Evolutionary conservation across 2,888 invertebrate genomes (phyloP).

Genomic region (Metopia argyrocephala): DNA sequence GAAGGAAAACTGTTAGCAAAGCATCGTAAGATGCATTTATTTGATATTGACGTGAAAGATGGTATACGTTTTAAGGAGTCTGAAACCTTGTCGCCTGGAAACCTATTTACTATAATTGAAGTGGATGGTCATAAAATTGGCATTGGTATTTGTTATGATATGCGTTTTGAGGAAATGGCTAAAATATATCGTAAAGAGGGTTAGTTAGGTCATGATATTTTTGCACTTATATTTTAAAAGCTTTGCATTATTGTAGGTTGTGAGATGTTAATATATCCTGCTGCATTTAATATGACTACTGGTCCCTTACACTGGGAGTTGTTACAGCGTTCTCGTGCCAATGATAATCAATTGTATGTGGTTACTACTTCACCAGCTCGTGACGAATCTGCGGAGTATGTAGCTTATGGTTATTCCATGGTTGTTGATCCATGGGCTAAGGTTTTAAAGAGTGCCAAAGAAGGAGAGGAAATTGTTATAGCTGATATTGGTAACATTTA

Average conservation of each 20-base stretch:
- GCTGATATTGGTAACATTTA: constrained; percentile 84
- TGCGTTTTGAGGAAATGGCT: constrained; percentile 94
- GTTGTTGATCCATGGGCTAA: constrained; percentile 89
- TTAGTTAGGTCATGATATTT: constrained; percentile 63
- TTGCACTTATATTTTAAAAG: neutral
- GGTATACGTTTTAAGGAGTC: constrained; percentile 96
- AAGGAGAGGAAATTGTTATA: constrained; percentile 84
- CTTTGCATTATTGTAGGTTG: constrained; percentile 81
- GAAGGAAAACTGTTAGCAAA: constrained; percentile 88
- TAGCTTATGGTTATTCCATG: constrained; percentile 94
- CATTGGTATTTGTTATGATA: constrained; percentile 96
- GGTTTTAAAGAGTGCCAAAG: constrained; percentile 84
- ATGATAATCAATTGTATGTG: constrained; percentile 94
- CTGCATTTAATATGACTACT: constrained; percentile 97
- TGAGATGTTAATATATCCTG: constrained; percentile 92
- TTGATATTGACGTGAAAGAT: constrained; percentile 96
- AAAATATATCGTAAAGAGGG: constrained; percentile 83
- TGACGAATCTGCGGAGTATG: constrained; percentile 87
- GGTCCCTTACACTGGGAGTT: constrained; percentile 97
- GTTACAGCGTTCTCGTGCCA: constrained; percentile 88
- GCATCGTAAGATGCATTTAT: constrained; percentile 94
- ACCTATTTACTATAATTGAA: constrained; percentile 85
- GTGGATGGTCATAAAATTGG: constrained; percentile 87
- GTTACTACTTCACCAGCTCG: constrained; percentile 92
- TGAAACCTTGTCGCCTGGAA: constrained; percentile 88